Evolutionary conservation across 2,888 invertebrate genomes (phyloP), one percentile per base, ranked within the genome.

Genomic region (Heterodera filipjevi): DNA sequence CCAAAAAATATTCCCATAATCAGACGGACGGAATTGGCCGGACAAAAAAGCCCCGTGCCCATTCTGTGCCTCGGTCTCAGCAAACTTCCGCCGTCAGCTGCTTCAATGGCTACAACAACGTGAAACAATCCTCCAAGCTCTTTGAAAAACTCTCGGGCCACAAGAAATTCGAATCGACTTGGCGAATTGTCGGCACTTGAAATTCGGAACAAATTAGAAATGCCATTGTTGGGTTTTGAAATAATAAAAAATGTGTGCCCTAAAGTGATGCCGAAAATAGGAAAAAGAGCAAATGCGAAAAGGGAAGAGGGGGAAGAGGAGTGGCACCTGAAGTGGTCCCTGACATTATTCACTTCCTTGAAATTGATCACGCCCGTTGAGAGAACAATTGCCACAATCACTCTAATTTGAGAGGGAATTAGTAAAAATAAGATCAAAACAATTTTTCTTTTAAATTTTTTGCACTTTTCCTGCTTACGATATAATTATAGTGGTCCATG

Each of bases 341-440:
- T 78, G 53, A 88, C 88, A 80, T 88, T 87, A 79, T 88, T 88
- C 44, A 88, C 88, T 79, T 88, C 88, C 64, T 86, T 85, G 82
- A 88, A 88, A 33, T 79, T 78, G 64, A 79, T 44, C 27, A 78
- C 78, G 8, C 79, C 79, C 32, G 78, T 64, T 19, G 70, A 71
- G 16, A 79, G 71, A 10, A 79, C 22, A 53, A 79, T 27, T n/a
- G 79, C 78, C 46, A 71, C 77, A 12, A 71, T 30, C n/a, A 71
- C 32, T 77, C 79, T 79, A 32, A n/a, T 78, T n/a, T n/a, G n/a
- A n/a, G n/a, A n/a, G n/a, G n/a, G 68, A 46, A 10, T 16, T 14
- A 22, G 66, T 16, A 39, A 30, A 2, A 44, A 74, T 30, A n/a
- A 32, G 22, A n/a, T 76, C 14, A 32, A 19, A 30, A 33, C 14